Evolutionary conservation across 1,140 invertebrate genomes (phyloP).

Genomic region (Drosophila persimilis): DNA sequence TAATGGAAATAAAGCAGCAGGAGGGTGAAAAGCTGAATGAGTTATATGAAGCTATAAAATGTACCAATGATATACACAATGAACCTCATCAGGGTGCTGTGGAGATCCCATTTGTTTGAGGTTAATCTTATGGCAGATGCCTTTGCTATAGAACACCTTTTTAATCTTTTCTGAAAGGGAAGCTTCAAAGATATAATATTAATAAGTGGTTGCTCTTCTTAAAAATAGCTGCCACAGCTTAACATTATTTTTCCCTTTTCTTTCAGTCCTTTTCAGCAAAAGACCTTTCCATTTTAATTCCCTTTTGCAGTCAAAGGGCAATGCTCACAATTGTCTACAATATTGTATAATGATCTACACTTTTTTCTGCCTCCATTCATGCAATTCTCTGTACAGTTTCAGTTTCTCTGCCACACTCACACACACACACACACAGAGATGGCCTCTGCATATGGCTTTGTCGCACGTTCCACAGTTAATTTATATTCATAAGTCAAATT

Average conservation of each 20-base stretch:
- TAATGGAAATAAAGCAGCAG: conserved; percentile 17
- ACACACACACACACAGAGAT: neutral
- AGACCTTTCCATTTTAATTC: neutral
- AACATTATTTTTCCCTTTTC: no score
- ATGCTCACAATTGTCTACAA: conserved; percentile 61
- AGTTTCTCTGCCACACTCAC: neutral
- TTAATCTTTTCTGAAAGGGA: no score
- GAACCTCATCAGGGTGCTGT: no score
- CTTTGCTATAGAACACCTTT: no score
- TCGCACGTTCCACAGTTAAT: conserved; percentile 77
- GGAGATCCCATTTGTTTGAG: no score
- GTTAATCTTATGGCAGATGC: no score
- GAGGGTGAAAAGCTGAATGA: no score
- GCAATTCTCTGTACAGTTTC: neutral
- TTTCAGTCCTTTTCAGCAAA: neutral
- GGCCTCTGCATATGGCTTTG: conserved; percentile 41
- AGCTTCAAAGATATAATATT: no score
- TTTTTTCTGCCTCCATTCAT: no score
- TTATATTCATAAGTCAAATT: conserved; percentile 83
- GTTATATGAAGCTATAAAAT: neutral
- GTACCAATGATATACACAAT: no score
- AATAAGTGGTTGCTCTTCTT: no score
- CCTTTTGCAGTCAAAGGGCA: conserved; percentile 22
- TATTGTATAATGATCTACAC: conserved; percentile 54
- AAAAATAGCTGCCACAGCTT: no score